A percentile compares a stretch with the other conserved stretches of the same genome.
Conservation (phyloP, 1,140 invertebrate genomes). For the Augochlora pura region DNA sequence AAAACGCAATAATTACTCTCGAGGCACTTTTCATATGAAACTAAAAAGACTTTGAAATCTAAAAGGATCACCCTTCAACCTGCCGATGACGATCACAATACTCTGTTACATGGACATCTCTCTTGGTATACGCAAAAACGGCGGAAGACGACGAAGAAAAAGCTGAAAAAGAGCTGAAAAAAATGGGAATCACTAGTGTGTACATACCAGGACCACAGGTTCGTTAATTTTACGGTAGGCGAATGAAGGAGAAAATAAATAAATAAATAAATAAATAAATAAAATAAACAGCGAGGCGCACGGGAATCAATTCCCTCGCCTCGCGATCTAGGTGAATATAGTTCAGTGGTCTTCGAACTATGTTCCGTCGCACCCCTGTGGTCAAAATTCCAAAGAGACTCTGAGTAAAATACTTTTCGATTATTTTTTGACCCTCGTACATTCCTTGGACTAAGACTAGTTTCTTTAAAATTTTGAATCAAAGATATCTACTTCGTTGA, state of each 20-base stretch:
- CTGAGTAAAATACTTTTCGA: no score
- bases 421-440: no score
- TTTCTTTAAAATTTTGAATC: no score
- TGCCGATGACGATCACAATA: slow-evolving; percentile 19
- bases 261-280: slow-evolving; percentile 40
- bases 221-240: slow-evolving; percentile 59
- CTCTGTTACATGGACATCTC: slow-evolving; percentile 47
- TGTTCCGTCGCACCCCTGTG: no score
- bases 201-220: slow-evolving; percentile 60
- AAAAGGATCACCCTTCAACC: background rate
- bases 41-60: no score
- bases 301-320: background rate
- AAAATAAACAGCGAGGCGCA: slow-evolving; percentile 13
- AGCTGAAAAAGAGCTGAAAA: slow-evolving; percentile 5
- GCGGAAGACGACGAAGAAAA: no score
- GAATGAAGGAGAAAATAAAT: no score
- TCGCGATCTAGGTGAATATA: slow-evolving; percentile 29
- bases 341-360: slow-evolving; percentile 4
- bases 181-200: slow-evolving; percentile 63
- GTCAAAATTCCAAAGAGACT: no score
- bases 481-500: no score
- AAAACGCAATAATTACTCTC: background rate
- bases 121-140: slow-evolving; percentile 57
- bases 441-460: no score
- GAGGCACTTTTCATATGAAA: no score